Evolutionary conservation across 2,113 vertebrate species (phyloP).

Genomic region (Channa maculata): DNA sequence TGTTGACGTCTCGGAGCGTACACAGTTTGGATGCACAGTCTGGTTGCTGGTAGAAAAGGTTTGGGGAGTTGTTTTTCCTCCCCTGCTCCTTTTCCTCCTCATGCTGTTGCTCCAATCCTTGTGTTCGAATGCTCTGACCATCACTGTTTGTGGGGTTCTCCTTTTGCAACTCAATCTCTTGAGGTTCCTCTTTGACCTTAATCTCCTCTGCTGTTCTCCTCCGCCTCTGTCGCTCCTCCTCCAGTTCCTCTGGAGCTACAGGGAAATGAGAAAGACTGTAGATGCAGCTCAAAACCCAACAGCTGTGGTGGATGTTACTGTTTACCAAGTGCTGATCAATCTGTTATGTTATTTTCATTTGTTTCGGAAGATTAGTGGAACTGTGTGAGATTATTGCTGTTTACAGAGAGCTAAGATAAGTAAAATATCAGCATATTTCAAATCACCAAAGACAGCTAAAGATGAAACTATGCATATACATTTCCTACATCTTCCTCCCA

Average conservation of each 20-base stretch:
- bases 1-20: slow-evolving; percentile 80
- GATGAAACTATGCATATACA: slow-evolving; percentile 15
- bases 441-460: slow-evolving; percentile 17
- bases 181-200: slow-evolving; percentile 93
- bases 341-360: slow-evolving; percentile 7
- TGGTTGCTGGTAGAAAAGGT: slow-evolving; percentile 89
- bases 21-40: slow-evolving; percentile 90
- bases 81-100: slow-evolving; percentile 55
- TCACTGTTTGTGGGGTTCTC: slow-evolving; percentile 75
- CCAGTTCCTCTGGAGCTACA: slow-evolving; percentile 92
- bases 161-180: slow-evolving; percentile 86
- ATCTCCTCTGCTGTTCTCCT: slow-evolving; percentile 86
- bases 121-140: slow-evolving; percentile 41
- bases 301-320: not conserved
- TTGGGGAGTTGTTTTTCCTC: slow-evolving; percentile 79
- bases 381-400: slow-evolving; percentile 21
- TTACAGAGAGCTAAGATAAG: slow-evolving; percentile 39
- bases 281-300: slow-evolving; percentile 5
- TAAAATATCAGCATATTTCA: slow-evolving; percentile 28
- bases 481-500: not conserved
- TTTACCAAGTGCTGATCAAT: not conserved
- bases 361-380: slow-evolving; percentile 17
- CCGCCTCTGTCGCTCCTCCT: slow-evolving; percentile 92
- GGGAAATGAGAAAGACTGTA: slow-evolving; percentile 30
- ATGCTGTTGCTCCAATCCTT: slow-evolving; percentile 56